Evolutionary conservation across 53 echinoderm and acorn worm genomes (phyloP), one percentile per base, ranked within the genome.

Genomic region (Actinopyga echinites): DNA sequence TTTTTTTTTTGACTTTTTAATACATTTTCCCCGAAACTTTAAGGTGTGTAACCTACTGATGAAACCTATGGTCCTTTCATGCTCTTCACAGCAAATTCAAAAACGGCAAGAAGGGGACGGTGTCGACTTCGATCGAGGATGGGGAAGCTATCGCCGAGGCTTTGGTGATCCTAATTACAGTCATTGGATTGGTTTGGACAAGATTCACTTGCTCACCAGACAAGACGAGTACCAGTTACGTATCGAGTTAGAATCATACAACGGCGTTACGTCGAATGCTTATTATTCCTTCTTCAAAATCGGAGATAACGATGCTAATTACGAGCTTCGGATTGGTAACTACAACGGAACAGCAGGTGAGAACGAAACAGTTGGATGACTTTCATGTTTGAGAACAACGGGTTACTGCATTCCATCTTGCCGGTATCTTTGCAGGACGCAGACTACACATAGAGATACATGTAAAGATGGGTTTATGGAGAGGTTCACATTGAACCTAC

Each of bases 211-310:
- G 1, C 64, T 99, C 56, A 86, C 90, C 15, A 30, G 78, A 0
- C 99, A 99, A 82, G 95, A 92, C 65, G 92, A 94, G 53, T 99
- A 99, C 83, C 89, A 99, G 55, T 79, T 99, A 22, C 90, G 99
- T 11, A 89, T 99, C 56, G 99, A 99, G 33, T 30, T 93, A 17
- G 87, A 87, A 24, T 13, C 32, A 25, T 77, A 54, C 77, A 38
- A 40, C 28, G 86, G 82, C 20, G 85, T 88, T 22, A 69, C 57
- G 5, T 88, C 84, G 4, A 88, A 88, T 62, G 97, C 97, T 10
- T 83, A 57, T 45, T 97, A 97, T 65, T 65, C 65, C 54, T 58
- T 85, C 54, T 94, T 97, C 40, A 79, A 84, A 26, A 67, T 97
- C 2, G 90, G 88, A 0, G 88, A 84, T 19, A 86, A 69, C 1